A percentile compares a stretch with the other conserved stretches of the same genome.
Conservation (phyloP, 92 coral and sea anemone species). For the Blastomussa wellsi region DNA sequence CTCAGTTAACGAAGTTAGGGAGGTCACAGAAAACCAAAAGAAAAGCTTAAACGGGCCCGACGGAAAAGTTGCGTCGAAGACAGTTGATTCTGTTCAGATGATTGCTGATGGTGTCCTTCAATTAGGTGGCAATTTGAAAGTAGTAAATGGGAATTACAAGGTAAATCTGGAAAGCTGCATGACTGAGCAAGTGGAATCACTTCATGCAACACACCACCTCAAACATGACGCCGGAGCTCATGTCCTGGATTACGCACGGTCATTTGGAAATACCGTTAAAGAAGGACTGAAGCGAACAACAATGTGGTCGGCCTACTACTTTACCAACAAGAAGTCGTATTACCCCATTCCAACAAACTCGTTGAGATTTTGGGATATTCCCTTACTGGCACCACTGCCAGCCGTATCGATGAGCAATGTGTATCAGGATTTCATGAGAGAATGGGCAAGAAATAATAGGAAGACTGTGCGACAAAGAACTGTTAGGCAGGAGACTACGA, state of each 20-base stretch:
- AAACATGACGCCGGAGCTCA: constrained; percentile 55
- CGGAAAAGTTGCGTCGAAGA: constrained; percentile 50
- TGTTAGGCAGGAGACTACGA: constrained; percentile 52
- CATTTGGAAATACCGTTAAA: constrained; percentile 53
- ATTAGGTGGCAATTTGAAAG: constrained; percentile 31
- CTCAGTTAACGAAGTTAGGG: too few species aligned
- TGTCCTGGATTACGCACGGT: constrained; percentile 54
- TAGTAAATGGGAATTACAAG: constrained; percentile 27
- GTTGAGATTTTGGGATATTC: constrained; percentile 42
- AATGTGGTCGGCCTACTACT: constrained; percentile 51
- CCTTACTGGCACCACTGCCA: constrained; percentile 53
- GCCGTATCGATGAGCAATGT: constrained; percentile 36
- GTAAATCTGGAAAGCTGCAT: constrained; percentile 44
- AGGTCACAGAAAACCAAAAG: constrained; percentile 39
- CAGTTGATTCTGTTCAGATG: constrained; percentile 39
- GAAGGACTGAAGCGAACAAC: constrained; percentile 55
- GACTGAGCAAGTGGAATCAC: constrained; percentile 49
- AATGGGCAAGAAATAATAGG: constrained; percentile 48
- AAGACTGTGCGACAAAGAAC: constrained; percentile 47
- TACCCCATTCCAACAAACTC: constrained; percentile 49
- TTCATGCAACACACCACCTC: constrained; percentile 46
- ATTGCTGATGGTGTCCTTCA: constrained; percentile 47
- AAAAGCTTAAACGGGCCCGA: constrained; percentile 49
- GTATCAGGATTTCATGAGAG: constrained; percentile 42
- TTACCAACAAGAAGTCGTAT: constrained; percentile 50